Base-by-base conservation (phyloP, 1,140 invertebrate genomes). In the Meteorus sp. region DNA sequence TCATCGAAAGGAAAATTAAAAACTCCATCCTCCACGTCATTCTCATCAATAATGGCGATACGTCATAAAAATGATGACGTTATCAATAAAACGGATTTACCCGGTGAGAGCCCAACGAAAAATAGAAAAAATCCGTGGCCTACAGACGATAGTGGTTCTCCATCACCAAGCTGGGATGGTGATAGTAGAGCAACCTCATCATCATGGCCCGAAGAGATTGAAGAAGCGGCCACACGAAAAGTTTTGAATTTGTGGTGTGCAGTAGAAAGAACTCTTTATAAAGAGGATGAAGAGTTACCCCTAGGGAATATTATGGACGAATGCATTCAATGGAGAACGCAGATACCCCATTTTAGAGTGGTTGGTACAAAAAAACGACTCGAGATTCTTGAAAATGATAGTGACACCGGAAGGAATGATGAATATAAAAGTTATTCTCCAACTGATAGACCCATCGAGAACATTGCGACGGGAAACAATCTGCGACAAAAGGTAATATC, bases 301-400 rank as follows among this genome's bases (percentile, higher is more conserved):
- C 43, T 60, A 3, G 56, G 60, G 17, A n/a, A 50, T 35, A 19
- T 65, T 45, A 60, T 62, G 8, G 71, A 76, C 4, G 78, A 80
- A 55, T 79, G 76, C 53, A 19, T 62, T 45, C 77, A 79, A 52
- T 79, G 78, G 78, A 68, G 65, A 27, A 69, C 50, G 6, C 77
- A 78, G 39, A 61, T 79, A 31, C 66, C 70, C 0, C 75, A 78
- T 53, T 63, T 78, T 13, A 68, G 75, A 60, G 29, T 77, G 33
- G 9, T 76, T 37, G 76, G 75, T 0, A 69, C 63, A 47, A 66
- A 55, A 62, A 39, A 37, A 9, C 43, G 9, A 7, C 23, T 45
- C 22, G 33, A 47, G 44, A 47, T 52, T n/a, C 17, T 33, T 19
- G 41, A 59, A 35, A 25, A 62, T 37, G 59, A 43, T 15, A 15